Evolutionary conservation across 2,888 invertebrate species (phyloP).

Genomic region (Alcis repandata): DNA sequence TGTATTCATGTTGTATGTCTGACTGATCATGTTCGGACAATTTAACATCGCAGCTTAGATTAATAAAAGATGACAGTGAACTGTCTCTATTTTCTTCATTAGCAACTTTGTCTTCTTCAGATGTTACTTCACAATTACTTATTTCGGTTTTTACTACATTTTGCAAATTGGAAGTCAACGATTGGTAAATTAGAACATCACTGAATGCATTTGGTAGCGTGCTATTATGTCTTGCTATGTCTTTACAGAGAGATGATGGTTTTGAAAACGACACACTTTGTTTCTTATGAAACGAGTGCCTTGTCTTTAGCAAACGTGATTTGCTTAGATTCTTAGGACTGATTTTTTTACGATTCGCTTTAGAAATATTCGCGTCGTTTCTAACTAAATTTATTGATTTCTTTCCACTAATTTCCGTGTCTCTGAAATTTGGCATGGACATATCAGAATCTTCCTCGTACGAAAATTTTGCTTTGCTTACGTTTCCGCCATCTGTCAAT

Average conservation of each 20-base stretch:
- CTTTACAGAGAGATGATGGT: constrained; percentile 25
- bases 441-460: constrained; percentile 19
- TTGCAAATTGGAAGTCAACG: constrained; percentile 29
- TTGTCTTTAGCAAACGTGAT: not conserved
- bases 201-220: not conserved
- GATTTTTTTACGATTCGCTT: not conserved
- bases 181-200: constrained; percentile 51
- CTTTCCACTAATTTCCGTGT: not conserved
- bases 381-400: not conserved
- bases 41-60: not conserved
- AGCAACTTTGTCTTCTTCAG: not conserved
- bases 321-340: not conserved
- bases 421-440: constrained; percentile 28
- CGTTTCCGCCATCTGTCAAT: not conserved
- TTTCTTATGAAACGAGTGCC: not conserved
- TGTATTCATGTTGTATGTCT: constrained; percentile 1
- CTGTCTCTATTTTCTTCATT: not conserved
- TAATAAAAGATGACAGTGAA: not conserved
- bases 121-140: constrained; percentile 16
- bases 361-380: not conserved
- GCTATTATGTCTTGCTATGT: not conserved
- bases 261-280: constrained; percentile 11
- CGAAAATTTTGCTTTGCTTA: not conserved
- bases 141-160: constrained; percentile 35
- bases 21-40: constrained; percentile 4